phyloP scores from a whole-genome alignment of 2,888 invertebrate species.

The Andricus quercusramuli region DNA sequence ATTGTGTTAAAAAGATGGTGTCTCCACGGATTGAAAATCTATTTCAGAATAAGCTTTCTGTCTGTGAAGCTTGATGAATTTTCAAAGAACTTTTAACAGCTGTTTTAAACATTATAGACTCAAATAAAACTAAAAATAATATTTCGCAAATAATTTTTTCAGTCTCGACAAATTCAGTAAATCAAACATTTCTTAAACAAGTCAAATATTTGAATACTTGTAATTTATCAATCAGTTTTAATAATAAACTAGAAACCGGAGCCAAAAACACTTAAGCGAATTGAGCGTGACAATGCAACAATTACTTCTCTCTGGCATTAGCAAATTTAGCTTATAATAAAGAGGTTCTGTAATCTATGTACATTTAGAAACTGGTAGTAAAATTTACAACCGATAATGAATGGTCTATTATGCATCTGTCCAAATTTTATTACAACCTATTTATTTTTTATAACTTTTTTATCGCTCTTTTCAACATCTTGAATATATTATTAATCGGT shows the following conservation, averaged over 20 bases:
- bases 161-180: too few species aligned
- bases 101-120: background rate
- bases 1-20: slow-evolving; percentile 10
- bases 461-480: too few species aligned
- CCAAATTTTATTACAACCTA: too few species aligned
- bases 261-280: slow-evolving; percentile 30
- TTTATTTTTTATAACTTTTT: too few species aligned
- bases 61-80: background rate
- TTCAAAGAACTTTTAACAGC: background rate
- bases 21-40: background rate
- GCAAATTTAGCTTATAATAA: slow-evolving; percentile 14
- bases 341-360: background rate
- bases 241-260: background rate
- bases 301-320: slow-evolving; percentile 16
- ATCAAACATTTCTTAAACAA: too few species aligned
- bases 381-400: background rate
- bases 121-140: background rate
- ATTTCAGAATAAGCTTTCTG: background rate
- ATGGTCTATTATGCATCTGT: background rate
- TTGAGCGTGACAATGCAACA: slow-evolving; percentile 23
- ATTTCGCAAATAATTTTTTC: too few species aligned
- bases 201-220: background rate
- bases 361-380: background rate
- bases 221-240: background rate
- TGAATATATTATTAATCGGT: too few species aligned